Conservation (phyloP, 1,140 invertebrate species). For the Leptopilina boulardi region DNA sequence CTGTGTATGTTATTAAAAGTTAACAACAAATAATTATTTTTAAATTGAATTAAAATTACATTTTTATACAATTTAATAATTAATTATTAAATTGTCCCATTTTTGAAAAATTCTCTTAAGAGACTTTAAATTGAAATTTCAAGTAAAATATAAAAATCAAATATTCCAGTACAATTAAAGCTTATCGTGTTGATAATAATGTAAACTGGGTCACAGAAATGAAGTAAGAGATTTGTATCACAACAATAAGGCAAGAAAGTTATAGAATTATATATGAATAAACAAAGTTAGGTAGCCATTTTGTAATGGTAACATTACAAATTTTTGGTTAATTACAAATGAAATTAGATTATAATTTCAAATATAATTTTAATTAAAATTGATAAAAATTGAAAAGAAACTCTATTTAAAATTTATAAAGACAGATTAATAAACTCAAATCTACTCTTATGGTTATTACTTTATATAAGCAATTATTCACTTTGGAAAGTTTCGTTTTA, state of each 20-base stretch:
- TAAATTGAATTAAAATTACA: no score
- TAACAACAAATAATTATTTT: no score
- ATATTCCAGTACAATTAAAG: slow-evolving; percentile 5
- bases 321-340: not conserved
- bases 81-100: not conserved
- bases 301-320: not conserved
- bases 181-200: slow-evolving; percentile 1
- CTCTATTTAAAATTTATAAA: no score
- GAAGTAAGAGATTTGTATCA: not conserved
- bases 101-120: not conserved
- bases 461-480: no score
- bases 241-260: not conserved
- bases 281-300: not conserved
- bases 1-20: no score
- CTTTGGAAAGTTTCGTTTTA: no score
- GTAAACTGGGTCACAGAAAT: not conserved
- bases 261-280: not conserved
- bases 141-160: not conserved
- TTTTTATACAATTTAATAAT: no score
- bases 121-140: not conserved
- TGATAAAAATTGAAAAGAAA: no score
- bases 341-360: no score
- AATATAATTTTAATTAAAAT: no score
- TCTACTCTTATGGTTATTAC: no score
- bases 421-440: no score